phyloP scores from a whole-genome alignment of 2,797 vertebrate genomes.

The Iguana delicatissima region DNA sequence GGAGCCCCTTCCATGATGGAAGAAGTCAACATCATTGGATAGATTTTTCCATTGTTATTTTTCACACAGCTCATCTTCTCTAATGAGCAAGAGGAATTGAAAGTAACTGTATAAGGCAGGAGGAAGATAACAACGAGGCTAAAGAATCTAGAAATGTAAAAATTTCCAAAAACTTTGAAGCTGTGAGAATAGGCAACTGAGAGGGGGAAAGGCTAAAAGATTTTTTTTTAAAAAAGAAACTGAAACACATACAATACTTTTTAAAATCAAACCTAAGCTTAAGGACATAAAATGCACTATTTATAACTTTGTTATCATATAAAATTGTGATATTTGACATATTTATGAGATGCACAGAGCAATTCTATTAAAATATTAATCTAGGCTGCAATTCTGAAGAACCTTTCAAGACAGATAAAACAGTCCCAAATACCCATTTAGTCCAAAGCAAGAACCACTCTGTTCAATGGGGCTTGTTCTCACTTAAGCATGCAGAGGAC shows the following conservation, averaged over 20 bases:
- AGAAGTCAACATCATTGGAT: not conserved
- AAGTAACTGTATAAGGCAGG: not conserved
- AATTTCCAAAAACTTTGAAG: not conserved
- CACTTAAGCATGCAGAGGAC: no score
- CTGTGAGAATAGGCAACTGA: not conserved
- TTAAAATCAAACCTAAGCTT: not conserved
- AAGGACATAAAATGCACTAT: not conserved
- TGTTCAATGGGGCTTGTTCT: no score
- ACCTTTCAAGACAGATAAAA: no score
- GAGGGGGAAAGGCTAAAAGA: not conserved
- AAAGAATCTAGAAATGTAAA: not conserved
- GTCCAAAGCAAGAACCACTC: no score
- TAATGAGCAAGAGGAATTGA: not conserved
- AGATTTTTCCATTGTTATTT: not conserved
- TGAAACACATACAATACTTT: not conserved
- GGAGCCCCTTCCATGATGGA: not conserved
- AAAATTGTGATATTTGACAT: no score
- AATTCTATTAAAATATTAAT: no score
- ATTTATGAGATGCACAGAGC: no score
- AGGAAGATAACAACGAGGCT: no score
- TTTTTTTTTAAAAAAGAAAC: no score
- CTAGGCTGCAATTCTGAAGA: no score
- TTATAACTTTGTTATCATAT: no score
- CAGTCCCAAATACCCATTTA: no score
- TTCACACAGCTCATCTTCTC: not conserved